These are phyloP conservation scores for Limnephilus lunatus DNA, from an alignment of 2,888 invertebrate species.

Conservation along the genomic window DNA sequence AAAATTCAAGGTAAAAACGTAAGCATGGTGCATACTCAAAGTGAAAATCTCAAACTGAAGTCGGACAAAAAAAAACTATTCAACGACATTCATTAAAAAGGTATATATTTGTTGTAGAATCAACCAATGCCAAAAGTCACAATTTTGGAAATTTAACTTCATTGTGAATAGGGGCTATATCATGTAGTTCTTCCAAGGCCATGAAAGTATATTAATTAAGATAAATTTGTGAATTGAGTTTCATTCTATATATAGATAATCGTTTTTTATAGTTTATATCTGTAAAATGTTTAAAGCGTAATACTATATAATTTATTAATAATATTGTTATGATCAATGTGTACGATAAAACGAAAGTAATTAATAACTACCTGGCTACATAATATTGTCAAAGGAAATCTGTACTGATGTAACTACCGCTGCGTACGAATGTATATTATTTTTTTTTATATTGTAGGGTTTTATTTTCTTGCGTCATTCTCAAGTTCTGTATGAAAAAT, in stretches of 20 bases:
- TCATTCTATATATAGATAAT: neutral
- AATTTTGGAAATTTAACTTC: neutral
- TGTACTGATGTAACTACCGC: neutral
- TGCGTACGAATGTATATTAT: neutral
- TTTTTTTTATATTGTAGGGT: neutral
- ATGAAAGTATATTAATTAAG: neutral
- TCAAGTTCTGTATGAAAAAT: neutral
- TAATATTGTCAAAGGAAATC: neutral
- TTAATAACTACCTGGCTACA: neutral
- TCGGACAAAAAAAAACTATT: neutral
- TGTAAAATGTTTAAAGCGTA: neutral
- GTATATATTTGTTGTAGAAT: neutral
- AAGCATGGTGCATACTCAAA: no score
- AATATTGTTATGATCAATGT: neutral
- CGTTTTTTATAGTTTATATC: neutral
- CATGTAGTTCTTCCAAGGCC: neutral
- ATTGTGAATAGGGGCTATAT: neutral
- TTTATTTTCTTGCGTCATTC: neutral
- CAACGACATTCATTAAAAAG: neutral
- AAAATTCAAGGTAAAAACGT: no score
- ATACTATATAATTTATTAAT: neutral
- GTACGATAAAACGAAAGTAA: neutral
- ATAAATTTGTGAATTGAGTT: neutral
- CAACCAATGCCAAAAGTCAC: neutral
- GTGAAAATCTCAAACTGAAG: neutral